Conservation (phyloP, 2,888 invertebrate species). For the Cephalotes varians region DNA sequence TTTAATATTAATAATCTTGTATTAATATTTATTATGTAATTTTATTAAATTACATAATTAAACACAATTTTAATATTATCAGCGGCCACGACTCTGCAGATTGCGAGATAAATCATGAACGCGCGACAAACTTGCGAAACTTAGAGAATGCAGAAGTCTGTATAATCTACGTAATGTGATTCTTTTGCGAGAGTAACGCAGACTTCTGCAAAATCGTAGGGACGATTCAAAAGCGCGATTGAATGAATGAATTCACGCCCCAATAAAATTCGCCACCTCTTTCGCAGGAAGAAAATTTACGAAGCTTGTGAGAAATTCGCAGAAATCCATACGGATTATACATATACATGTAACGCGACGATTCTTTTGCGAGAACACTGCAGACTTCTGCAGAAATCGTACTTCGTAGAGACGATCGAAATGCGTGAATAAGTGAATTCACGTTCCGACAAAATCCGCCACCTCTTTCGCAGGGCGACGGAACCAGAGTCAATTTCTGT, state of each 20-base stretch:
- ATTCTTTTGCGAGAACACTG: neutral
- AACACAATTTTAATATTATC: neutral
- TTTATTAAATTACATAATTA: no score
- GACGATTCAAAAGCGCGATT: neutral
- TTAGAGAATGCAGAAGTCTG: neutral
- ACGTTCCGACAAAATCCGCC: neutral
- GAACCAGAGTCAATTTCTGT: conserved; percentile 1
- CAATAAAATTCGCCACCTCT: neutral
- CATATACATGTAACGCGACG: neutral
- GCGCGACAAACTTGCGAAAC: neutral
- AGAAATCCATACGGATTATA: neutral
- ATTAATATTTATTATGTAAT: no score
- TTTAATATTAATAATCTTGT: no score
- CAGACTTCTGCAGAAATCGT: neutral
- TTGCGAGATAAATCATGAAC: neutral
- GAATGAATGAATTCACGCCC: neutral
- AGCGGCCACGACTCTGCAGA: neutral
- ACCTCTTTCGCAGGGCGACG: neutral
- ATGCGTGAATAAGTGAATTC: neutral
- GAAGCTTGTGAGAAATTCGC: neutral
- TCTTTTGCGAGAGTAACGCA: neutral
- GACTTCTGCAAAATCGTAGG: neutral
- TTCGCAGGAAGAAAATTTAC: neutral
- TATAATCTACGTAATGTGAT: neutral
- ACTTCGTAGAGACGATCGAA: neutral